Evolutionary conservation across 2,888 invertebrate species (phyloP).

Genomic region (Mellilla xanthometata): DNA sequence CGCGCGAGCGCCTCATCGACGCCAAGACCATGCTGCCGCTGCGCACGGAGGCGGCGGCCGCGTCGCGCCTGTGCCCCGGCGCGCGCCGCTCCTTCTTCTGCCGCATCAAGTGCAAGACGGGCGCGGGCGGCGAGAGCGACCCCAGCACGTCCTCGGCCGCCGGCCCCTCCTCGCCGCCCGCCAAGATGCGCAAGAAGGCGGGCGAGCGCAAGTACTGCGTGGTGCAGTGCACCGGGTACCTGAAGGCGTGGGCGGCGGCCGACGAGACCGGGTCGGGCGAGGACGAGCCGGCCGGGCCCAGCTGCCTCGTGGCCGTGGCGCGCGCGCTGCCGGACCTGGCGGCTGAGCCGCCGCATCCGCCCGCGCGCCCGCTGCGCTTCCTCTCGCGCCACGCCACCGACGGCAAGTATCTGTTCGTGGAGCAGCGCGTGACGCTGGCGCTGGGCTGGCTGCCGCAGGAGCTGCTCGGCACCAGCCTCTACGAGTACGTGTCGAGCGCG

Average conservation of each 20-base stretch:
- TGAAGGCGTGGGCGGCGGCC: conserved; percentile 95
- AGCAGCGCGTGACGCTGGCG: conserved; percentile 95
- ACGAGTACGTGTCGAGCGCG: conserved; percentile 94
- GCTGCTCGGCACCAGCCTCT: conserved; percentile 94
- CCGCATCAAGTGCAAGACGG: conserved; percentile 91
- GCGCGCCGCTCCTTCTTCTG: conserved; percentile 96
- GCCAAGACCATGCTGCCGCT: conserved; percentile 97
- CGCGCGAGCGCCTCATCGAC: conserved; percentile 94
- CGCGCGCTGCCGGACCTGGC: conserved; percentile 85
- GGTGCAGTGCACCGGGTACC: conserved; percentile 94
- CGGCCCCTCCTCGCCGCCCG: no score
- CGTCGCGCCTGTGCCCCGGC: conserved; percentile 92
- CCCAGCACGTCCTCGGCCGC: no score
- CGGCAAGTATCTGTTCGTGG: conserved; percentile 96
- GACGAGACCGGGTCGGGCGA: conserved; percentile 86
- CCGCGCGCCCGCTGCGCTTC: conserved; percentile 87
- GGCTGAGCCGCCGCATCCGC: conserved; percentile 54
- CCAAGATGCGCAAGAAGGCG: conserved; percentile 86
- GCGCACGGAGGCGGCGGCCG: conserved; percentile 91
- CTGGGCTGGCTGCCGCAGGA: conserved; percentile 97
- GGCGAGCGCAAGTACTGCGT: conserved; percentile 92
- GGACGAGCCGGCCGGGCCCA: conserved; percentile 85
- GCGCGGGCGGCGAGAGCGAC: conserved; percentile 84
- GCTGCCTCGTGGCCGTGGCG: conserved; percentile 95
- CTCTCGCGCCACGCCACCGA: conserved; percentile 93